Evolutionary conservation across 35 echinoderm and acorn worm species (phyloP).

Genomic region (Hemicentrotus pulcherrimus): DNA sequence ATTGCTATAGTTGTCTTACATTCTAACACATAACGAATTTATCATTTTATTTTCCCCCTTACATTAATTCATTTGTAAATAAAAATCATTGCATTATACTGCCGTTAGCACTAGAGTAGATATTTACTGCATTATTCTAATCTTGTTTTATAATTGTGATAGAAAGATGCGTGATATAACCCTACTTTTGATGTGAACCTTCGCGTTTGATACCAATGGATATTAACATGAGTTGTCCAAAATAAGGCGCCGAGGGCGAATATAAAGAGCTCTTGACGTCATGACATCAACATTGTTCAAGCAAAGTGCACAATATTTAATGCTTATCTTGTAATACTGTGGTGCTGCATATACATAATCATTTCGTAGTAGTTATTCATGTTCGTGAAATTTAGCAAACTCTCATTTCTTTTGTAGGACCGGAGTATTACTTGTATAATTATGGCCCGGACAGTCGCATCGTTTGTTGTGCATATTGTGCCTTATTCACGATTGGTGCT

Average conservation of each 20-base stretch:
- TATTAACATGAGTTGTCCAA: no score
- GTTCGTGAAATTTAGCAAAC: not conserved
- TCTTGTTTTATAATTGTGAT: no score
- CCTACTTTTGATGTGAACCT: no score
- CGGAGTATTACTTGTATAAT: not conserved
- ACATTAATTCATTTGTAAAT: not conserved
- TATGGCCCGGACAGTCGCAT: not conserved
- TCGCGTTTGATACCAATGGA: no score
- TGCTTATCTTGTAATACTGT: not conserved
- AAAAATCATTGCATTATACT: not conserved
- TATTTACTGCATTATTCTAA: no score
- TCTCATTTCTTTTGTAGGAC: not conserved
- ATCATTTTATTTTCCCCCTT: not conserved
- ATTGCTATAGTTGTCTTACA: no score
- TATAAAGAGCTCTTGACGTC: no score
- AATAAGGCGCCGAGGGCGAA: no score
- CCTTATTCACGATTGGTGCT: not conserved
- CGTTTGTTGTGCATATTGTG: not conserved
- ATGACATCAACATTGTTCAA: no score
- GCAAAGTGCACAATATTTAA: no score
- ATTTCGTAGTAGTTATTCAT: not conserved
- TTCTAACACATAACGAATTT: no score
- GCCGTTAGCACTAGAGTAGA: not conserved
- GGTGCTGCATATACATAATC: not conserved
- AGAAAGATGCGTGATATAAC: no score